Conservation (phyloP, 2,113 vertebrate genomes). For the Falcunculus frontatus region DNA sequence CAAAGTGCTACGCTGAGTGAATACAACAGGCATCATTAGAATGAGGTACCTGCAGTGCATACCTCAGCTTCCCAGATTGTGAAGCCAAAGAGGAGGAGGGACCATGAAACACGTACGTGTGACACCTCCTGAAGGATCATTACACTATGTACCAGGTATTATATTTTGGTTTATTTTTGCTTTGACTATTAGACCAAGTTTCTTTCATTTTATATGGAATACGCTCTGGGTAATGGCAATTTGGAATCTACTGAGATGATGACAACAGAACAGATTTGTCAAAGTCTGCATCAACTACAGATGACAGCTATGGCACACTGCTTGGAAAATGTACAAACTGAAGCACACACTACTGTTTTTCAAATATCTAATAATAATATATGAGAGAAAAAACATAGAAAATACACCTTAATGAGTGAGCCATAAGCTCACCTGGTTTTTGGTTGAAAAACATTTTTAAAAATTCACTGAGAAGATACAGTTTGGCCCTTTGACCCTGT, state of each 20-base stretch:
- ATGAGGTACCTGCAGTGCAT: not conserved
- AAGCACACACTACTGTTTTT: not conserved
- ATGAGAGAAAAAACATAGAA: not conserved
- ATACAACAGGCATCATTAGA: not conserved
- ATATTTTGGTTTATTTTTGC: not conserved
- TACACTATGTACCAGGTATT: not conserved
- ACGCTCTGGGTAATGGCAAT: not conserved
- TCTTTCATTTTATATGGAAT: not conserved
- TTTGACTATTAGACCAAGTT: not conserved
- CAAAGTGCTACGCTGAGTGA: not conserved
- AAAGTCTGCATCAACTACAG: not conserved
- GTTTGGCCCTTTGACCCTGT: not conserved
- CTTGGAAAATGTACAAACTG: not conserved
- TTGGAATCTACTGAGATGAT: not conserved
- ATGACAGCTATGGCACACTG: not conserved
- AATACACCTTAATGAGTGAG: not conserved
- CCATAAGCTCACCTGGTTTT: not conserved
- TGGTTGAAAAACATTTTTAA: not conserved
- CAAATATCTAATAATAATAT: not conserved
- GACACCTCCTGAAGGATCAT: not conserved
- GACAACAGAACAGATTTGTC: not conserved
- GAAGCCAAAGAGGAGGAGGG: not conserved
- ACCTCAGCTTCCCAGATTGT: not conserved
- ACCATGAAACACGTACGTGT: not conserved
- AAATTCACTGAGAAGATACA: not conserved